A percentile compares a stretch with the other conserved stretches of the same genome.
Evolutionary conservation across 1,140 invertebrate genomes (phyloP).

Genomic region (Dinothrombium tinctorium): DNA sequence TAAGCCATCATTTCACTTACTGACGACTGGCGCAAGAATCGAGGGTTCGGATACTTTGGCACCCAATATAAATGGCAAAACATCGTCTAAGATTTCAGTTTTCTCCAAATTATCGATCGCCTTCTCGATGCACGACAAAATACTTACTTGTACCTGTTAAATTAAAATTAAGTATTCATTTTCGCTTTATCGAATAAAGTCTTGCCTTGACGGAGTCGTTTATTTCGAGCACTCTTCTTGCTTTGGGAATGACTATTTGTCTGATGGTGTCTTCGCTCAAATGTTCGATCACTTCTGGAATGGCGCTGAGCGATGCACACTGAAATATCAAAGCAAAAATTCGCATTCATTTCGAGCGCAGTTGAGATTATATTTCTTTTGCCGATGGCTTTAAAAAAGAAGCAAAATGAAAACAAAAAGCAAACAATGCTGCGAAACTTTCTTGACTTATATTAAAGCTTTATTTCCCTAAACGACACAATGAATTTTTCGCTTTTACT

Average conservation of each 20-base stretch:
- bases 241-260: slow-evolving; percentile 57
- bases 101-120: slow-evolving; percentile 61
- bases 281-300: slow-evolving; percentile 58
- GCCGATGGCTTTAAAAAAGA: no score
- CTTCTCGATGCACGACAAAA: slow-evolving; percentile 31
- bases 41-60: slow-evolving; percentile 58
- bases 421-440: no score
- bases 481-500: no score
- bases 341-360: no score
- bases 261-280: slow-evolving; percentile 58
- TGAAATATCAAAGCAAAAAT: slow-evolving; percentile 18
- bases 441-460: no score
- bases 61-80: slow-evolving; percentile 62
- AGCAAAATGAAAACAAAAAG: no score
- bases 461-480: no score
- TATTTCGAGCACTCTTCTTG: slow-evolving; percentile 63
- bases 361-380: no score
- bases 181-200: no score
- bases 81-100: slow-evolving; percentile 65
- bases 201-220: slow-evolving; percentile 33
- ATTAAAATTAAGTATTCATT: neutral
- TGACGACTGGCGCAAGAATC: slow-evolving; percentile 25
- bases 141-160: slow-evolving; percentile 19
- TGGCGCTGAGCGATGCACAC: slow-evolving; percentile 68
- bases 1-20: slow-evolving; percentile 20